Percentiles rank a stretch among this genome's conserved stretches.
Evolutionary conservation across 2,113 vertebrate genomes (phyloP).

Genomic region (Indri indri): DNA sequence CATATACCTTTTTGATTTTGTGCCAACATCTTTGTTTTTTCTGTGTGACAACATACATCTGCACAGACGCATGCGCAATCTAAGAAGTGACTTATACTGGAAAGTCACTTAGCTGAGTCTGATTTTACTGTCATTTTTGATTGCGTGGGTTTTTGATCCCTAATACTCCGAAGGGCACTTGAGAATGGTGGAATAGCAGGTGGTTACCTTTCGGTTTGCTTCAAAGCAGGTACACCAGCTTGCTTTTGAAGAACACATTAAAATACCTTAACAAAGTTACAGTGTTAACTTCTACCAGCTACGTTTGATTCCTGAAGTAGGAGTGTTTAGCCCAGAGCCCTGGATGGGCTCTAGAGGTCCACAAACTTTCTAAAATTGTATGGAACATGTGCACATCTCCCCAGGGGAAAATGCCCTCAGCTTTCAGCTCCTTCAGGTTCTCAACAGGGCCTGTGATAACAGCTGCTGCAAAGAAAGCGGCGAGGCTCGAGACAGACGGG

Average conservation of each 20-base stretch:
- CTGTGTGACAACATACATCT: neutral
- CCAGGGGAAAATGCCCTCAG: neutral
- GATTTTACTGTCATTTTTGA: neutral
- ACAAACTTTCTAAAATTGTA: too few species aligned
- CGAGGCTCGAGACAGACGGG: neutral
- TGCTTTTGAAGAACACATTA: neutral
- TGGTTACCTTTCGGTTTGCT: neutral
- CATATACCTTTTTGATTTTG: neutral
- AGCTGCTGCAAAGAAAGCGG: neutral
- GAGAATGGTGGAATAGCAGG: neutral
- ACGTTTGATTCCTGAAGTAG: accelerated
- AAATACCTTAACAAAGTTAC: neutral
- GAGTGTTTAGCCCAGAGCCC: neutral
- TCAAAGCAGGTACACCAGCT: neutral
- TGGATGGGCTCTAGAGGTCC: neutral
- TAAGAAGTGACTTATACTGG: neutral
- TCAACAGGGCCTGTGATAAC: neutral
- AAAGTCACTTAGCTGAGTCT: neutral
- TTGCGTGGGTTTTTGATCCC: neutral
- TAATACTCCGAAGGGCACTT: neutral
- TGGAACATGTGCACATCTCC: accelerated
- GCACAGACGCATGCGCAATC: neutral
- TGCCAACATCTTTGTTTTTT: neutral
- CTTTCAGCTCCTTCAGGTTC: neutral
- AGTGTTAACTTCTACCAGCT: neutral